Conservation (phyloP, 2,888 invertebrate species). For the Galerucella calmariensis region DNA sequence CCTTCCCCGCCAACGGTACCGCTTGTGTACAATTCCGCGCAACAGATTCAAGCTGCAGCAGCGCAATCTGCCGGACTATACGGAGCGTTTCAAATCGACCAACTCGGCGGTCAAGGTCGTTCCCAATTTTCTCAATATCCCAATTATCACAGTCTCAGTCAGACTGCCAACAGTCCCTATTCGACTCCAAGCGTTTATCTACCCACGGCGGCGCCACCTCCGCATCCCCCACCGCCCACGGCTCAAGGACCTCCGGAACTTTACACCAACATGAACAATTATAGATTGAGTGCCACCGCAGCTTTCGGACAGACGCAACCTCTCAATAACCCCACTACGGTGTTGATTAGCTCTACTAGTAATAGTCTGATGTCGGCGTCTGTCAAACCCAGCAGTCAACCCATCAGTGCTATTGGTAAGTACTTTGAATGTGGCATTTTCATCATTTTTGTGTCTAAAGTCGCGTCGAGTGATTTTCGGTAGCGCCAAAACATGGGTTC, state of each 20-base stretch:
- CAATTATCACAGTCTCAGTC: constrained; percentile 69
- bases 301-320: constrained; percentile 85
- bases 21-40: constrained; percentile 84
- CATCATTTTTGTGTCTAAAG: not conserved
- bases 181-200: constrained; percentile 75
- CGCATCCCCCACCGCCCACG: constrained; percentile 68
- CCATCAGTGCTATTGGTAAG: constrained; percentile 82
- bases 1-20: constrained; percentile 88
- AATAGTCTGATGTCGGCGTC: constrained; percentile 90
- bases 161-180: constrained; percentile 68
- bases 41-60: constrained; percentile 73
- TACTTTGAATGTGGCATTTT: constrained; percentile 11
- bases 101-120: constrained; percentile 75
- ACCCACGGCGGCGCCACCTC: constrained; percentile 65
- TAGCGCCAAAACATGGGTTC: too few species aligned
- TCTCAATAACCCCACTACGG: constrained; percentile 86
- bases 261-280: constrained; percentile 69
- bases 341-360: constrained; percentile 87
- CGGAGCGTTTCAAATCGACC: constrained; percentile 81
- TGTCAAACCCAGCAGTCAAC: constrained; percentile 82
- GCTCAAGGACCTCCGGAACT: constrained; percentile 74
- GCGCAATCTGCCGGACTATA: constrained; percentile 82
- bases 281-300: constrained; percentile 66
- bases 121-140: constrained; percentile 86
- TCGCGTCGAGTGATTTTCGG: too few species aligned